Percentiles rank a stretch among this genome's conserved stretches.
Conservation (phyloP, 1,140 invertebrate species). For the Penaeus japonicus region DNA sequence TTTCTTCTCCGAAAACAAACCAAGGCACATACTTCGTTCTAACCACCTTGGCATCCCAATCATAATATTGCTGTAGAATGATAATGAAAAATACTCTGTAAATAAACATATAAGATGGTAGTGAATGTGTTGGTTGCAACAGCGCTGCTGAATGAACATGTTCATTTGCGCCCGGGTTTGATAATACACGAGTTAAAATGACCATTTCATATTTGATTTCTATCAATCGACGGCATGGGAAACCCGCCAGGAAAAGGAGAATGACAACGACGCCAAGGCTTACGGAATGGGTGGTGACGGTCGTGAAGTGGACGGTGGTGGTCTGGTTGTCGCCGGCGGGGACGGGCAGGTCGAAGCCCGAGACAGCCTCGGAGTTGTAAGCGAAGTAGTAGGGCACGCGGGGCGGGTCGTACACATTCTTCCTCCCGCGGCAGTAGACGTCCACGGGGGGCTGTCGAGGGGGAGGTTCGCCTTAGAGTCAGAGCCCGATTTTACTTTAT, state of each 20-base stretch:
- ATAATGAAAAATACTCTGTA: too few species aligned
- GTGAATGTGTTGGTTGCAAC: too few species aligned
- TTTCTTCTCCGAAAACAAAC: conserved; percentile 16
- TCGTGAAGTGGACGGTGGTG: not conserved
- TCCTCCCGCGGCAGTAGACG: conserved; percentile 14
- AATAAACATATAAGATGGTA: too few species aligned
- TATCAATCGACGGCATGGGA: not conserved
- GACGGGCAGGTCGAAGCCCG: not conserved
- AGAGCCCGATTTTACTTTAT: too few species aligned
- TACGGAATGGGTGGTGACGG: not conserved
- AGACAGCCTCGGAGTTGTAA: conserved; percentile 21
- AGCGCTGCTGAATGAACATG: too few species aligned
- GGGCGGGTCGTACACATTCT: not conserved
- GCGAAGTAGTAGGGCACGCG: conserved; percentile 21
- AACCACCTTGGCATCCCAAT: conserved; percentile 24
- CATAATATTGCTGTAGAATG: conserved; percentile 17
- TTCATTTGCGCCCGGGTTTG: too few species aligned
- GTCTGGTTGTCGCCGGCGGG: conserved; percentile 18
- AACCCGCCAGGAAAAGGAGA: too few species aligned
- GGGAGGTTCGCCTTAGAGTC: too few species aligned
- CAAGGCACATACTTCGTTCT: not conserved
- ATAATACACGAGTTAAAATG: too few species aligned
- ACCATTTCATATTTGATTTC: too few species aligned
- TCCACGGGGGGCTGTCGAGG: conserved; percentile 12
- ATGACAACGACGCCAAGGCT: not conserved